phyloP scores from a whole-genome alignment of 2,113 vertebrate species.

The Nansenia antarctica region DNA sequence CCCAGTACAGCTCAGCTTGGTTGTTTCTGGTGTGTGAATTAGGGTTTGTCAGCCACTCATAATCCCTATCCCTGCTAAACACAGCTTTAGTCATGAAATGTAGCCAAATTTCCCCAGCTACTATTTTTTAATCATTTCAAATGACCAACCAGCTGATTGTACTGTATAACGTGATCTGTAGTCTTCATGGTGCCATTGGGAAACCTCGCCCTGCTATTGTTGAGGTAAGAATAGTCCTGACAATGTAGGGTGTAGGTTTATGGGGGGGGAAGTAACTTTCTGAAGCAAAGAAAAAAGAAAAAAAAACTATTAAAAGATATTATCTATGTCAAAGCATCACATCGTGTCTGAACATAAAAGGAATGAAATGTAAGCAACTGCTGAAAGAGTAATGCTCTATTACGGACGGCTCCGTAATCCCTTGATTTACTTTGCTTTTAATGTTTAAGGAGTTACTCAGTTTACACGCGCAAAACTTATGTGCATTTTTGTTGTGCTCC shows the following conservation, averaged over 20 bases:
- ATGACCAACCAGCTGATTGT: neutral
- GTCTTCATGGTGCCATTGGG: slow-evolving; percentile 17
- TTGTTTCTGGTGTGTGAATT: no score
- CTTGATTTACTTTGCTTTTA: neutral
- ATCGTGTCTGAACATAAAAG: neutral
- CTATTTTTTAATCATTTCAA: neutral
- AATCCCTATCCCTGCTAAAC: no score
- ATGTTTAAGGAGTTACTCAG: neutral
- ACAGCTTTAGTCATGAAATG: no score
- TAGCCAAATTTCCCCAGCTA: neutral
- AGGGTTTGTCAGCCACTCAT: no score
- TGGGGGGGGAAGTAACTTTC: neutral
- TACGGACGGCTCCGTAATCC: neutral
- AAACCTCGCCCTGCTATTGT: slow-evolving; percentile 48
- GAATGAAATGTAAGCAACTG: neutral
- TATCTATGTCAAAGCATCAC: neutral
- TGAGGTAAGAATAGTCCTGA: slow-evolving; percentile 38
- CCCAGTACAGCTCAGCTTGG: no score
- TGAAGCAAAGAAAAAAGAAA: neutral
- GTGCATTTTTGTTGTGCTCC: neutral
- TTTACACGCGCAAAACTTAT: slow-evolving; percentile 2
- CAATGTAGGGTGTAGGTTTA: neutral
- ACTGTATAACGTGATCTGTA: no score
- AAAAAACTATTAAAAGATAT: neutral
- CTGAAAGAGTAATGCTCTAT: neutral